Base-by-base conservation (phyloP, 2,113 vertebrate genomes). In the Prinia subflava region DNA sequence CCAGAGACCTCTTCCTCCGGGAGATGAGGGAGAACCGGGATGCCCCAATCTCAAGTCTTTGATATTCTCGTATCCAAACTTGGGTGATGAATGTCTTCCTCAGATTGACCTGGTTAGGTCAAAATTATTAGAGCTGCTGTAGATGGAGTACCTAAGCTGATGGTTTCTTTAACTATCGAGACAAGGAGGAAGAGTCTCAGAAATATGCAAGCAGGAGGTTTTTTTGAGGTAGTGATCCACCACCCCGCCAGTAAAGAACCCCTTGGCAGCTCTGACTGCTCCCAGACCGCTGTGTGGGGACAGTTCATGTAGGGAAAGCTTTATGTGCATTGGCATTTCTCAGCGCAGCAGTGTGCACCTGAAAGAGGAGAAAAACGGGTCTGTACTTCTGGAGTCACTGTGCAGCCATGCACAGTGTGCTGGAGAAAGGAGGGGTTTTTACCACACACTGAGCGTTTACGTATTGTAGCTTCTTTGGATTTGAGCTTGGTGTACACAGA, bases 41-140 rank as follows among this genome's bases (percentile, higher is more conserved):
- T 67, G n/a, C 46, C 41, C 11, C 18, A 0, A 0, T 16, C 2
- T 15, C 16, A 22, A 10, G 39, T 24, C 19, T 10, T 25, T 27
- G 7, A 60, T 60, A 3, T 35, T 23, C 24, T 7, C 25, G 8
- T 47, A 20, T 56, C n/a, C 19, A 2, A 4, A 16, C 13, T 22
- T 19, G 13, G 37, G 3, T 44, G 27, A 42, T 84, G 37, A n/a
- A 2, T 42, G 20, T 28, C 15, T 55, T 55, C 42, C 15, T 46
- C 16, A 14, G 35, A 25, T 24, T 89, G 81, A 47, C n/a, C 73
- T 28, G 41, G 9, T 62, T 83, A 81, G 30, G 20, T 41, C 57
- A 42, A 13, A 59, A 35, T 69, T 35, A 9, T 5, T 64, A 10
- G 8, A 1, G 50, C 27, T 47, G 0, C 27, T 25, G 35, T 49